Evolutionary conservation across 2,797 vertebrate species (phyloP), one percentile per base, ranked within the genome.

Genomic region (Amphiprion clarkii): DNA sequence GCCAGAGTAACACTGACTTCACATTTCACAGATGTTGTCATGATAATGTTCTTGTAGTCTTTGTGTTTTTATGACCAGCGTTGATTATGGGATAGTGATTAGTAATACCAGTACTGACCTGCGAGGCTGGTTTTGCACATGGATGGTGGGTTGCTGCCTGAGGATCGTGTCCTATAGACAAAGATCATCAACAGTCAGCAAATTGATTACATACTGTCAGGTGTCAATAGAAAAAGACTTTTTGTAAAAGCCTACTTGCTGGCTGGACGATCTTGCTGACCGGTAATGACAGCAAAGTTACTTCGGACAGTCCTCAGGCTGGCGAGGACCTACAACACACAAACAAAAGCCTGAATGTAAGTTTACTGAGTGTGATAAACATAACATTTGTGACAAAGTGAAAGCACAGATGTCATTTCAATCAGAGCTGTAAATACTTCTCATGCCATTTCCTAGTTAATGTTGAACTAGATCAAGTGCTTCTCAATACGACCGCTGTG

Each of bases 221-320:
- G 2, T 62, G 27, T 51, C 2, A 0, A 5, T 23, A 6, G 0
- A 57, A 14, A 13, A 53, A 10, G 1, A 13, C 16, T 52, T 62
- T 57, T 74, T 29, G 46, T 60, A 17, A 71, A 44, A 11, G 71
- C 96, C 81, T 94, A 98, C 97, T 96, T 97, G 95, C 92, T 90
- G 70, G 93, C 77, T 0, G 93, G 61, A 1, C 92, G 91, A 46
- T 97, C 96, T 80, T 96, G 97, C 48, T 96, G 94, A 27, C 93
- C 94, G 0, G 93, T 96, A 46, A 99, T 93, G 63, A 91, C 71
- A 0, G 95, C 94, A 67, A 97, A 95, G 90, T 98, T 97, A 91
- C 90, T 94, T 49, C 97, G 93, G 62, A 98, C 94, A 0, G 97
- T 98, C 87, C 95, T 92, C 76, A 98, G 94, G 78, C 97, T 98